A percentile compares a stretch with the other conserved stretches of the same genome.
phyloP scores from a whole-genome alignment of 2,113 vertebrate species.

The Catagonus wagneri region DNA sequence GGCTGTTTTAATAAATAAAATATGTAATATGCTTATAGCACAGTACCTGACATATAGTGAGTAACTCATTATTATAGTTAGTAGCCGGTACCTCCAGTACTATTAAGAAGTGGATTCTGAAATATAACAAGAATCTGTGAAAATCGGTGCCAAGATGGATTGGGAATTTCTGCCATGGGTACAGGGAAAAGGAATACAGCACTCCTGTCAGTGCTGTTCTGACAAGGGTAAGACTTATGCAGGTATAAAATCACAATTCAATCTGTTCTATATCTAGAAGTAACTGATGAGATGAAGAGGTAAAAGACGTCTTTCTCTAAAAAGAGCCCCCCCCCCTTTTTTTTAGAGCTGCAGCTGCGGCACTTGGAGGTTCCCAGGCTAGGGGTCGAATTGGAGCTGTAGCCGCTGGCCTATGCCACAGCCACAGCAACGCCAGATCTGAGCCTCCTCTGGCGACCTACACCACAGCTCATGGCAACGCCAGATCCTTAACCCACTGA shows the following conservation, averaged over 20 bases:
- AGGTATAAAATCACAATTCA: slow-evolving; percentile 7
- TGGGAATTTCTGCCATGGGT: neutral
- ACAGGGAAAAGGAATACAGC: neutral
- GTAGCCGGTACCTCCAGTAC: neutral
- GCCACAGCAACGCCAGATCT: too few species aligned
- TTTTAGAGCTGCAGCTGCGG: too few species aligned
- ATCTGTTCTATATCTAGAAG: neutral
- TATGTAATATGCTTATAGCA: neutral
- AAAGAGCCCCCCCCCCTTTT: too few species aligned
- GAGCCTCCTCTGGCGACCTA: too few species aligned
- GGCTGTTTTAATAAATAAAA: slow-evolving; percentile 23
- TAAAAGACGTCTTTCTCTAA: too few species aligned
- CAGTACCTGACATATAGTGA: neutral
- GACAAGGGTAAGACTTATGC: neutral
- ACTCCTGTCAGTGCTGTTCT: neutral
- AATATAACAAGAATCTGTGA: neutral
- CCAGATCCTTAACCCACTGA: too few species aligned
- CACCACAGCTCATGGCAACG: too few species aligned
- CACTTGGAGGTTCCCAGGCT: too few species aligned
- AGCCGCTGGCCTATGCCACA: too few species aligned
- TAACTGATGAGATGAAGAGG: neutral
- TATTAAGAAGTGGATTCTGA: slow-evolving; percentile 24
- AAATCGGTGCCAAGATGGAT: neutral
- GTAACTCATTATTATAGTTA: slow-evolving; percentile 18
- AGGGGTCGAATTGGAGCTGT: too few species aligned